Evolutionary conservation across 2,888 invertebrate genomes (phyloP).

Genomic region (Erebia palarica): DNA sequence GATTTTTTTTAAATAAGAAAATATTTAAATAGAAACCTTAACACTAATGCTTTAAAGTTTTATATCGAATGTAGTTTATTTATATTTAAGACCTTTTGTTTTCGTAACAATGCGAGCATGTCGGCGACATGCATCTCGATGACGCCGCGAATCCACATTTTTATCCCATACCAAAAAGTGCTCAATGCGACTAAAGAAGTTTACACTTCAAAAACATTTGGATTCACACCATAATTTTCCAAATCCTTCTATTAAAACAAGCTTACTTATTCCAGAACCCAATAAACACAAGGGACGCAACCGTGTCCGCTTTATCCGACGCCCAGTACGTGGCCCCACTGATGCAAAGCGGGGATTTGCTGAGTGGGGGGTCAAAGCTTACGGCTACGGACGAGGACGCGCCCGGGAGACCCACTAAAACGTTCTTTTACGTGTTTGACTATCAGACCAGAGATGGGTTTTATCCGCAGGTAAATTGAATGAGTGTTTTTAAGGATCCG

Average conservation of each 20-base stretch:
- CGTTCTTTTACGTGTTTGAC: slow-evolving; percentile 95
- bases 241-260: neutral
- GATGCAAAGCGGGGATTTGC: slow-evolving; percentile 91
- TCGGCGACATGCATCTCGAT: too few relatives aligned
- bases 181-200: too few relatives aligned
- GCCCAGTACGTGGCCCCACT: slow-evolving; percentile 96
- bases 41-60: too few relatives aligned
- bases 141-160: too few relatives aligned
- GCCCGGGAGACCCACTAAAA: slow-evolving; percentile 85
- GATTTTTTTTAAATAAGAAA: too few relatives aligned
- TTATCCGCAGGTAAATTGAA: slow-evolving; percentile 88
- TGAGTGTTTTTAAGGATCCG: neutral
- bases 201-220: too few relatives aligned
- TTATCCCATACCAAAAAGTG: too few relatives aligned
- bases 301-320: slow-evolving; percentile 95
- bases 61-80: too few relatives aligned
- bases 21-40: too few relatives aligned
- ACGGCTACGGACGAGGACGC: slow-evolving; percentile 78
- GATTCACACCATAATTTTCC: too few relatives aligned
- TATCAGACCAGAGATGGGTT: slow-evolving; percentile 95
- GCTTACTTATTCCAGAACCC: slow-evolving; percentile 85
- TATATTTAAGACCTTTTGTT: too few relatives aligned
- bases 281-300: slow-evolving; percentile 93
- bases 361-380: slow-evolving; percentile 86
- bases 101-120: too few relatives aligned